Evolutionary conservation across 1,140 invertebrate species (phyloP).

Genomic region (Drosophila nasuta): DNA sequence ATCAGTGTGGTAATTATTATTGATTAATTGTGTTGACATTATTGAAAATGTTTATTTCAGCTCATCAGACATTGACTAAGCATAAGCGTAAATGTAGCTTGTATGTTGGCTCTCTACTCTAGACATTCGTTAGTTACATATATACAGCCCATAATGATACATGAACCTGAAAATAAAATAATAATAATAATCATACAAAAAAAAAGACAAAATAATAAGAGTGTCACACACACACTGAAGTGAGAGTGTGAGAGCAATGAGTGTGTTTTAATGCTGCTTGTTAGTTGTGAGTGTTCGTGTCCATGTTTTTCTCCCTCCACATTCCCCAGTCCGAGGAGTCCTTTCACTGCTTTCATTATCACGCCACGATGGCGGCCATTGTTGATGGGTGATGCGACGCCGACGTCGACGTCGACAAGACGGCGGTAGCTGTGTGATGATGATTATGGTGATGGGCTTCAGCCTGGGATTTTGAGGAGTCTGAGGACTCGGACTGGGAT

Average conservation of each 20-base stretch:
- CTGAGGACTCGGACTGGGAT: neutral
- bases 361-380: conserved; percentile 74
- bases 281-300: conserved; percentile 5
- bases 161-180: conserved; percentile 13
- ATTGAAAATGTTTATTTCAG: conserved; percentile 8
- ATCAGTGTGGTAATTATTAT: neutral
- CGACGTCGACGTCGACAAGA: neutral
- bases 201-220: too few relatives aligned
- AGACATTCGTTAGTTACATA: conserved; percentile 45
- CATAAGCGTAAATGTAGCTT: conserved; percentile 47
- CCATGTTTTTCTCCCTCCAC: too few relatives aligned
- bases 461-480: conserved; percentile 19
- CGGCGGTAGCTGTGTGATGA: conserved; percentile 32
- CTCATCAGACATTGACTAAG: conserved; percentile 22
- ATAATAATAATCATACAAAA: neutral
- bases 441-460: conserved; percentile 1
- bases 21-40: conserved; percentile 1
- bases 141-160: conserved; percentile 40
- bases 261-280: too few relatives aligned
- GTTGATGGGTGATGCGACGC: conserved; percentile 45
- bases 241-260: too few relatives aligned
- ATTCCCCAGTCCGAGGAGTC: conserved; percentile 6
- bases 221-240: too few relatives aligned
- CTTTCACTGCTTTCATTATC: conserved; percentile 60
- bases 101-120: conserved; percentile 26